Percentiles rank a stretch among this genome's conserved stretches.
These are phyloP conservation scores for Brevipalpus yothersi DNA, from an alignment of 1,140 invertebrate species.

Conservation along the genomic window DNA sequence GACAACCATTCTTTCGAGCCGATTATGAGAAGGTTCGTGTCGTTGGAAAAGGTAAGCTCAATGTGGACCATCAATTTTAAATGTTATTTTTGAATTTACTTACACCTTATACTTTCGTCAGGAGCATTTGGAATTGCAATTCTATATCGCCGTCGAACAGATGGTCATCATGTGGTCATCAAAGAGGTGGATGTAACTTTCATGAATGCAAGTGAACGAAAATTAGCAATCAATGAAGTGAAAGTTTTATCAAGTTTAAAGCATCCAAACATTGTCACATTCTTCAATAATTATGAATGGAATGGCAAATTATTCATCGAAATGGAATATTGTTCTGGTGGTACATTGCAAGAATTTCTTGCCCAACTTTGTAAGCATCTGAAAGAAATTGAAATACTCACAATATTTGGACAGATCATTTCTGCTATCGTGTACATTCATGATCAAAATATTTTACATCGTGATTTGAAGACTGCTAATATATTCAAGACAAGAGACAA, in stretches of 20 bases:
- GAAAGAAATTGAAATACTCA: slow-evolving; percentile 34
- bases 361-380: slow-evolving; percentile 24
- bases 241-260: slow-evolving; percentile 39
- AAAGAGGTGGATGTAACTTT: slow-evolving; percentile 51
- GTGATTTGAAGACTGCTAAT: slow-evolving; percentile 52
- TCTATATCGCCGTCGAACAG: slow-evolving; percentile 35
- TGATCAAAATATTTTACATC: slow-evolving; percentile 41
- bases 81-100: background rate
- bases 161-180: slow-evolving; percentile 39
- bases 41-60: slow-evolving; percentile 29
- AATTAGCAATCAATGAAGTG: slow-evolving; percentile 47
- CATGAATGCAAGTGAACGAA: slow-evolving; percentile 34
- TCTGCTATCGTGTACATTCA: slow-evolving; percentile 44
- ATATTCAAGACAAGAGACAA: slow-evolving; percentile 43
- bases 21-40: slow-evolving; percentile 33
- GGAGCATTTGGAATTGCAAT: slow-evolving; percentile 49
- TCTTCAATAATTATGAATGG: slow-evolving; percentile 45
- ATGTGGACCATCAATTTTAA: background rate
- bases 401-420: slow-evolving; percentile 40
- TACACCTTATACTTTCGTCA: slow-evolving; percentile 12
- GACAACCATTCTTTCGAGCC: background rate
- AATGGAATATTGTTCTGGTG: slow-evolving; percentile 51
- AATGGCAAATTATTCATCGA: slow-evolving; percentile 46
- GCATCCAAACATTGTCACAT: slow-evolving; percentile 47
- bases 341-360: slow-evolving; percentile 39